Base-by-base conservation (phyloP, 2,113 vertebrate genomes). In the Anoura caudifer region DNA sequence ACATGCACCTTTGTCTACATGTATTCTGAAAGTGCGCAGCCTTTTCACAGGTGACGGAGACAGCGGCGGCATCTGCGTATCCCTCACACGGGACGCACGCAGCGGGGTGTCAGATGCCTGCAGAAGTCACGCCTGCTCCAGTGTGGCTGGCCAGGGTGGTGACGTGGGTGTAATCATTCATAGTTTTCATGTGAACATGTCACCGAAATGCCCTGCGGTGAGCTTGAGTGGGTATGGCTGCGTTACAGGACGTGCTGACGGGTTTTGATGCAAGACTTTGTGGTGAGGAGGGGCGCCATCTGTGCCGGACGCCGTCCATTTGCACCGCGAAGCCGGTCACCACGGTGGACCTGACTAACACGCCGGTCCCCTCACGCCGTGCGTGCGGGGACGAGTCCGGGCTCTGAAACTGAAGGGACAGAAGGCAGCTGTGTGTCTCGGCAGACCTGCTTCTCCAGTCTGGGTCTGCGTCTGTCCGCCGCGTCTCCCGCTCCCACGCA, bases 361-460 rank as follows among this genome's bases (percentile, higher is more conserved):
- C 0, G 26, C 4, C 22, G 1, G 0, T 2, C 19, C 1, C 14
- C 19, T 61, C 26, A 19, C 7, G 5, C 3, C 13, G 38, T 41
- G 61, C 2, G 56, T 17, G 4, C 33, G 17, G 22, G 22, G 79
- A 45, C 28, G 38, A 33, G 26, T 3, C 14, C 2, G 20, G n/a
- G 1, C 7, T 43, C 33, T 38, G 6, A 52, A 50, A 54, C 31
- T 15, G 26, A 65, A 67, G 33, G 4, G 56, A 61, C 11, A n/a
- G 28, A 50, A 43, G 3, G 1, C 20, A 7, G 75, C 17, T 86
- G 13, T 3, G 11, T 8, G 0, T 2, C 2, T 2, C 2, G 6
- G 26, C 59, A 36, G 26, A n/a, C 19, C 1, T 17, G 36, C 7
- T 28, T 3, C 1, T 36, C 14, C 36, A 41, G n/a, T 5, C 14